Conservation (phyloP, 2,797 vertebrate genomes). For the Poecilia gillii region DNA sequence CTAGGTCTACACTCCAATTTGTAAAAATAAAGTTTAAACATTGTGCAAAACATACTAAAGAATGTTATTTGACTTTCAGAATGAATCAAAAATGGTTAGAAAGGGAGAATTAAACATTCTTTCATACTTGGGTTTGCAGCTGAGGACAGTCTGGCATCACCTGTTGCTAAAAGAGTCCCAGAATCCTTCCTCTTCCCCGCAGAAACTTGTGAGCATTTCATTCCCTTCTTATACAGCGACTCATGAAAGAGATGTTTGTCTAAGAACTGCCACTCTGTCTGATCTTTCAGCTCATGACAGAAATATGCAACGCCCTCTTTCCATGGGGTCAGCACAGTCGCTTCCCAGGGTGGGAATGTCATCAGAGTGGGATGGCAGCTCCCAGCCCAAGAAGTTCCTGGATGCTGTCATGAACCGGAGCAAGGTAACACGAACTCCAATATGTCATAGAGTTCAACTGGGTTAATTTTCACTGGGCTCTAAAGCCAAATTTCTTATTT, state of each 20-base stretch:
- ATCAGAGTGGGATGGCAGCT: constrained; percentile 74
- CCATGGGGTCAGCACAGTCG: not conserved
- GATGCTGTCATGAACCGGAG: constrained; percentile 74
- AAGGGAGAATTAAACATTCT: not conserved
- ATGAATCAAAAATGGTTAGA: not conserved
- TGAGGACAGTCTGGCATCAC: constrained; percentile 33
- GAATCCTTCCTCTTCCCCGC: constrained; percentile 46
- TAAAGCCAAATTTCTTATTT: constrained; percentile 28
- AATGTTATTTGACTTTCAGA: not conserved
- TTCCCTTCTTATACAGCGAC: not conserved
- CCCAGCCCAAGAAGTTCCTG: constrained; percentile 62
- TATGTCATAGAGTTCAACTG: no score
- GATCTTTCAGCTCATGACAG: constrained; percentile 24
- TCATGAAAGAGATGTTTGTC: not conserved
- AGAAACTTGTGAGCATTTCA: constrained; percentile 31
- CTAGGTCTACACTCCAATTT: not conserved
- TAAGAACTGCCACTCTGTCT: not conserved
- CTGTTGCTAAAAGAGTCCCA: constrained; percentile 56
- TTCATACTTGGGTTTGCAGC: constrained; percentile 34
- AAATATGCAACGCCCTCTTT: constrained; percentile 8
- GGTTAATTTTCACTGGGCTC: not conserved
- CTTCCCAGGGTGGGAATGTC: constrained; percentile 61
- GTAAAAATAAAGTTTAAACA: not conserved
- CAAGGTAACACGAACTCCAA: constrained; percentile 67
- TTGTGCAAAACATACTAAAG: not conserved